Conservation (phyloP, 2,888 invertebrate species). For the Drosophila falleni region DNA sequence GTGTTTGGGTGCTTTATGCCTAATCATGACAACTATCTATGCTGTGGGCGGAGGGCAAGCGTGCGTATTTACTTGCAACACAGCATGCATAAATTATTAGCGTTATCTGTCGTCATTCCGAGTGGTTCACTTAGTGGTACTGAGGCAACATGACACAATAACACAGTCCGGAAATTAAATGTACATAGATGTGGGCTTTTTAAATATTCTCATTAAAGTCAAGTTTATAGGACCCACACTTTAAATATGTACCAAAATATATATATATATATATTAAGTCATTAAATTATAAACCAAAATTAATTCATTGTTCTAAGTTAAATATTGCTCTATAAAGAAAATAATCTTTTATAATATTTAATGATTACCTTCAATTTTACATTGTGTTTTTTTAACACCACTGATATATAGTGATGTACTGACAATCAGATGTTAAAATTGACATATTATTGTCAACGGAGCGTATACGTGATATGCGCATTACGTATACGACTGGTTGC, state of each 20-base stretch:
- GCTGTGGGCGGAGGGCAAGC: conserved; percentile 8
- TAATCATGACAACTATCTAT: conserved; percentile 49
- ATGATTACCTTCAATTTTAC: too few relatives aligned
- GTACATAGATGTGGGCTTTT: not conserved
- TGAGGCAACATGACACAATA: conserved; percentile 28
- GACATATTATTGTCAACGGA: conserved; percentile 2
- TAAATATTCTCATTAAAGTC: not conserved
- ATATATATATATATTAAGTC: too few relatives aligned
- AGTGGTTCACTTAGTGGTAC: conserved; percentile 42
- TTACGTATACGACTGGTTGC: conserved; percentile 43
- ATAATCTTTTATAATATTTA: too few relatives aligned
- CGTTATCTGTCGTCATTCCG: conserved; percentile 62
- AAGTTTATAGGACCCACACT: not conserved
- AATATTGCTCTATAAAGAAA: too few relatives aligned
- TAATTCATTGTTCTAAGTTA: too few relatives aligned
- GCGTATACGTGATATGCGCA: conserved; percentile 16
- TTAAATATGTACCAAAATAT: too few relatives aligned
- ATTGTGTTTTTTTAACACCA: too few relatives aligned
- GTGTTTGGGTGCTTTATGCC: conserved; percentile 42
- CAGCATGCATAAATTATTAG: conserved; percentile 74
- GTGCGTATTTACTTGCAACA: conserved; percentile 48
- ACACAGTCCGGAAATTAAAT: conserved; percentile 10
- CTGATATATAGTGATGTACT: not conserved
- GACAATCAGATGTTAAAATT: not conserved
- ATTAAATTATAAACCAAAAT: too few relatives aligned